Conservation (phyloP, 2,797 vertebrate genomes). For the Enteromius afrohamiltoni region DNA sequence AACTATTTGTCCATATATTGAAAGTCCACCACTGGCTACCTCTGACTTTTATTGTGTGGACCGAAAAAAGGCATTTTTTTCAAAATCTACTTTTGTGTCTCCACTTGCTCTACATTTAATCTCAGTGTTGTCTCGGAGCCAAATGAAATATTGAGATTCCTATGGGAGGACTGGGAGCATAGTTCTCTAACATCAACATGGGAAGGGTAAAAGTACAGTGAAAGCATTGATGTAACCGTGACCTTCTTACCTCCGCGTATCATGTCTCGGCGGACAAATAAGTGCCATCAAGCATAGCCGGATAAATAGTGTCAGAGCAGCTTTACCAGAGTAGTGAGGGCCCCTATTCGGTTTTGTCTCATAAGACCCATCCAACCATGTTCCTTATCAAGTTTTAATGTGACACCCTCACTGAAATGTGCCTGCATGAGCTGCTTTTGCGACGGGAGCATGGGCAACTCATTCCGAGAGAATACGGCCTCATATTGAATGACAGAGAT, state of each 20-base stretch:
- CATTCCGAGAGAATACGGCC: slow-evolving; percentile 31
- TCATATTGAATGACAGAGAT: slow-evolving; percentile 53
- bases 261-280: slow-evolving; percentile 47
- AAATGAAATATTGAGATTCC: slow-evolving; percentile 42
- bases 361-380: slow-evolving; percentile 44
- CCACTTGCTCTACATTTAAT: slow-evolving; percentile 8
- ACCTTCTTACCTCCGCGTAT: slow-evolving; percentile 48
- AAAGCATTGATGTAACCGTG: slow-evolving; percentile 40
- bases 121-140: neutral
- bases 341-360: slow-evolving; percentile 40
- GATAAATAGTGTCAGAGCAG: slow-evolving; percentile 51
- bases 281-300: slow-evolving; percentile 30
- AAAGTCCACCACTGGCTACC: neutral
- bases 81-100: slow-evolving; percentile 17
- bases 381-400: slow-evolving; percentile 50
- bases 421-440: slow-evolving; percentile 44
- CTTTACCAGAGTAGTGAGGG: slow-evolving; percentile 28
- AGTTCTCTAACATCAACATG: slow-evolving; percentile 35
- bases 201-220: slow-evolving; percentile 35
- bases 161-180: neutral
- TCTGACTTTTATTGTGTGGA: neutral
- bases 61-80: neutral
- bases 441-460: neutral
- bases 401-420: slow-evolving; percentile 49
- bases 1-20: neutral